Percentiles rank a stretch among this genome's conserved stretches.
These are phyloP conservation scores for Scaeva pyrastri DNA, from an alignment of 2,888 invertebrate genomes.

Conservation along the genomic window DNA sequence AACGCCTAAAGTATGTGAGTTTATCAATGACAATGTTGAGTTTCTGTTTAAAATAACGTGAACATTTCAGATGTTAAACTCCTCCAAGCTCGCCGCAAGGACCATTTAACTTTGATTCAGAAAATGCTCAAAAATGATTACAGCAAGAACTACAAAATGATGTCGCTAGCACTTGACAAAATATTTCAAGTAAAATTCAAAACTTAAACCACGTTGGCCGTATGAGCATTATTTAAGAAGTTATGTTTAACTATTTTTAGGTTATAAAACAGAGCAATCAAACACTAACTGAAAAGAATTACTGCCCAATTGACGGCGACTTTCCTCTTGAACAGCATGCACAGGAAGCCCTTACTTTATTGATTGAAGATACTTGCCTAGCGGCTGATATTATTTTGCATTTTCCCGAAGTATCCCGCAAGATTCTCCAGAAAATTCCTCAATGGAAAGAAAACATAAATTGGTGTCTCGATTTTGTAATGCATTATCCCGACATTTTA, in stretches of 20 bases:
- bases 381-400: slow-evolving; percentile 77
- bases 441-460: slow-evolving; percentile 75
- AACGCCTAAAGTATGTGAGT: slow-evolving; percentile 53
- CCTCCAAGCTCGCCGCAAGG: slow-evolving; percentile 71
- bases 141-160: slow-evolving; percentile 77
- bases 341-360: slow-evolving; percentile 73
- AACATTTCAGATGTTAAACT: slow-evolving; percentile 74
- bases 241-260: slow-evolving; percentile 49
- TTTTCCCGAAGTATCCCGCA: slow-evolving; percentile 77
- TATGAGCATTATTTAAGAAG: slow-evolving; percentile 9
- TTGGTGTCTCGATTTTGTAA: slow-evolving; percentile 77
- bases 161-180: slow-evolving; percentile 76
- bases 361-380: slow-evolving; percentile 76
- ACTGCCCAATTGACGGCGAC: slow-evolving; percentile 55
- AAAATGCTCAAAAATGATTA: slow-evolving; percentile 74
- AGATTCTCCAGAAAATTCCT: slow-evolving; percentile 61
- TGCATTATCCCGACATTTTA: slow-evolving; percentile 72
- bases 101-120: slow-evolving; percentile 75
- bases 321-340: slow-evolving; percentile 68
- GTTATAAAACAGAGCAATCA: slow-evolving; percentile 73
- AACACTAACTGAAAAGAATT: slow-evolving; percentile 67
- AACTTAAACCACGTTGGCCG: too few relatives aligned
- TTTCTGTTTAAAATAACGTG: not conserved
- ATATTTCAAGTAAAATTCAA: slow-evolving; percentile 75
- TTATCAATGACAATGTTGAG: not conserved